These are phyloP conservation scores for Dryococelus australis DNA, from an alignment of 2,888 invertebrate genomes.

Conservation along the genomic window DNA sequence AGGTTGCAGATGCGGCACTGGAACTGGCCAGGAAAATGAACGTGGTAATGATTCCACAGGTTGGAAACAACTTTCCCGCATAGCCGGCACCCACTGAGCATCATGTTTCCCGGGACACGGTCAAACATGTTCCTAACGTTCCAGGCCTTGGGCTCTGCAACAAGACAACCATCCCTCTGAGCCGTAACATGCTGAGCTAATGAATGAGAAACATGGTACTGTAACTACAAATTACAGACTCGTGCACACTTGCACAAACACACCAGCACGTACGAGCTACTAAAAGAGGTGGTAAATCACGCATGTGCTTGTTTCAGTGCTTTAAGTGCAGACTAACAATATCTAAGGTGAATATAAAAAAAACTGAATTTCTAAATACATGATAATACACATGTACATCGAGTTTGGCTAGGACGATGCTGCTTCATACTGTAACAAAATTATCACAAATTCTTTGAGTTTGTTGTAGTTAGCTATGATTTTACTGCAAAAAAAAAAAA, in stretches of 20 bases:
- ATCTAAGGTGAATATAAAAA: no score
- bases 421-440: no score
- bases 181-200: neutral
- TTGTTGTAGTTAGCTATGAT: no score
- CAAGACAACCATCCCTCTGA: neutral
- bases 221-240: neutral
- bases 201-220: no score
- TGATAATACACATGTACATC: no score
- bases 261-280: neutral
- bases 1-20: constrained; percentile 66
- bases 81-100: constrained; percentile 65
- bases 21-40: constrained; percentile 68
- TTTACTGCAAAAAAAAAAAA: no score
- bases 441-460: no score
- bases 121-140: constrained; percentile 67
- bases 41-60: constrained; percentile 68
- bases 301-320: no score
- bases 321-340: no score
- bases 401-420: no score
- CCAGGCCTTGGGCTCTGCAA: constrained; percentile 52
- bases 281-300: no score
- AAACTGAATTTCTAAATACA: no score
- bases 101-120: constrained; percentile 65
- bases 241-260: neutral
- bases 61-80: constrained; percentile 70